These are phyloP conservation scores for Clarias laeviceps DNA, from an alignment of 2,797 vertebrate species.

Conservation along the genomic window DNA sequence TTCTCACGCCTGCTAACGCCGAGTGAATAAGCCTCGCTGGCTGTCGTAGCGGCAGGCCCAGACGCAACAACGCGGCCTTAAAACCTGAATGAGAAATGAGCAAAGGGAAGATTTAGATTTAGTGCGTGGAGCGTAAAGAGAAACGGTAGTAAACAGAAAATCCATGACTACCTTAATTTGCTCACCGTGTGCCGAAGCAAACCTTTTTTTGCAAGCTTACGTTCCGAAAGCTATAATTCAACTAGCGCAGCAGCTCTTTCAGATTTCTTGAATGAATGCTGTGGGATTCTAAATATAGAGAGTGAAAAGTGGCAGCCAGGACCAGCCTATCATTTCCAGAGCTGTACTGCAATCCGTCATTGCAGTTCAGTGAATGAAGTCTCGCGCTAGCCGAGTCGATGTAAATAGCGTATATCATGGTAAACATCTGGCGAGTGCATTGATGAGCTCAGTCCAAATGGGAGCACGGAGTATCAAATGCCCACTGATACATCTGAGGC, in stretches of 20 bases:
- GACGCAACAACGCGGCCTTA: slow-evolving; percentile 61
- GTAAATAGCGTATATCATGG: slow-evolving; percentile 11
- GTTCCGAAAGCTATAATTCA: slow-evolving; percentile 11
- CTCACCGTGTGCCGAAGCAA: background rate
- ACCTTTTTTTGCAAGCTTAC: background rate
- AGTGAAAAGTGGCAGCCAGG: slow-evolving; percentile 21
- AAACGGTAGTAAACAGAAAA: slow-evolving; percentile 4
- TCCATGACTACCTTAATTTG: background rate
- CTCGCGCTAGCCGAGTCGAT: background rate
- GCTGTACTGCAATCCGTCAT: slow-evolving; percentile 16
- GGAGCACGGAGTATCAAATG: slow-evolving; percentile 12
- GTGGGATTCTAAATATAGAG: slow-evolving; percentile 35
- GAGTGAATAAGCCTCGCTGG: slow-evolving; percentile 66
- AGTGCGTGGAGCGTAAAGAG: background rate
- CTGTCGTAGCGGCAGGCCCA: slow-evolving; percentile 59
- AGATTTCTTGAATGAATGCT: slow-evolving; percentile 37
- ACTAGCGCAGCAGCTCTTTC: slow-evolving; percentile 1
- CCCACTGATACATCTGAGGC: slow-evolving; percentile 33
- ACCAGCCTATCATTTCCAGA: slow-evolving; percentile 34
- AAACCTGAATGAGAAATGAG: slow-evolving; percentile 39
- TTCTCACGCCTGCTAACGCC: slow-evolving; percentile 71
- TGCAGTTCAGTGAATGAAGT: slow-evolving; percentile 9
- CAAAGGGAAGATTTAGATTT: slow-evolving; percentile 33
- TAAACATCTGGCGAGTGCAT: slow-evolving; percentile 24
- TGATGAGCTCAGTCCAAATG: background rate